phyloP scores from a whole-genome alignment of 2,797 vertebrate species.

The Poeciliopsis infans region DNA sequence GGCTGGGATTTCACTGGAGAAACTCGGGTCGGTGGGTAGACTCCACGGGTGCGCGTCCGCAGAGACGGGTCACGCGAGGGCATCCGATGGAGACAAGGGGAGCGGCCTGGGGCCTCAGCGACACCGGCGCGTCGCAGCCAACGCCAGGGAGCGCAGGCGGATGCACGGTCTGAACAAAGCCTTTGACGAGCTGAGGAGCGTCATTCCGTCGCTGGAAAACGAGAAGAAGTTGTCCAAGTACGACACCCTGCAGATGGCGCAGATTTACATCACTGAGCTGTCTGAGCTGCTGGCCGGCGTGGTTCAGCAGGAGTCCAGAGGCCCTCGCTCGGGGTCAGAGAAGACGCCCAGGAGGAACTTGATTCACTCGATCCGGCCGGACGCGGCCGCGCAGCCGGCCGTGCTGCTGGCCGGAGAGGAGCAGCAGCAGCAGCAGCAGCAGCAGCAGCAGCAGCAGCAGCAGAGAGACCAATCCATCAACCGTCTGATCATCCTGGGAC shows the following conservation, averaged over 20 bases:
- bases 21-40: constrained; percentile 50
- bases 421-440: constrained; percentile 22
- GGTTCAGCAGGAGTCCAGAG: constrained; percentile 69
- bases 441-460: constrained; percentile 28
- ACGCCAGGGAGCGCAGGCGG: constrained; percentile 83
- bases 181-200: constrained; percentile 84
- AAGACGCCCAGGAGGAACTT: constrained; percentile 58
- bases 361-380: constrained; percentile 55
- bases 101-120: constrained; percentile 69
- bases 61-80: constrained; percentile 30
- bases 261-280: constrained; percentile 87
- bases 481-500: constrained; percentile 73
- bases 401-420: constrained; percentile 48
- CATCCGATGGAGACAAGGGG: constrained; percentile 37
- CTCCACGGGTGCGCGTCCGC: constrained; percentile 39
- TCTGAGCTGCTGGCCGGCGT: constrained; percentile 81
- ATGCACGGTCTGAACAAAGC: constrained; percentile 87
- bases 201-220: constrained; percentile 85
- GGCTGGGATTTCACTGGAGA: constrained; percentile 51
- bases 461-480: constrained; percentile 55
- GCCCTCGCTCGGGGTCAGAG: constrained; percentile 41
- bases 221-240: constrained; percentile 87
- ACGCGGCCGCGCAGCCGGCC: constrained; percentile 15
- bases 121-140: constrained; percentile 84
- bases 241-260: constrained; percentile 87